These are phyloP conservation scores for Anodontia alba DNA, from an alignment of 2,888 invertebrate species.

Conservation along the genomic window DNA sequence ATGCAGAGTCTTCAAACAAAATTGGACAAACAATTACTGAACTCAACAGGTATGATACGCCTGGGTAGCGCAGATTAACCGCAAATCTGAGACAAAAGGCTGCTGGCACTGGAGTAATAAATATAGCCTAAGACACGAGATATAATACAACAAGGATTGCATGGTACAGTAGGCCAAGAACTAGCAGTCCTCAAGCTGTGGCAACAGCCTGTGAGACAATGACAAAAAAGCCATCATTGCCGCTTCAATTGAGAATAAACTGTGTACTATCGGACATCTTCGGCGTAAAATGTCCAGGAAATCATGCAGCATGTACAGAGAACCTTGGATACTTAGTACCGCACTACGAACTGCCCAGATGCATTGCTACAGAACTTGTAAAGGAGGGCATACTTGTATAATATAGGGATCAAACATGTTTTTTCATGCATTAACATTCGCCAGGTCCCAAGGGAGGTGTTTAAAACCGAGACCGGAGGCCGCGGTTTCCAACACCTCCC, in stretches of 20 bases:
- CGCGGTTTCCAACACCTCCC: too few relatives aligned
- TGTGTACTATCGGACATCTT: not conserved
- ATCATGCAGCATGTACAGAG: conserved; percentile 22
- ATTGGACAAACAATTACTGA: not conserved
- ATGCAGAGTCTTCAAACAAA: not conserved
- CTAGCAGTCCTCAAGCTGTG: not conserved
- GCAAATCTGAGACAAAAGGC: not conserved
- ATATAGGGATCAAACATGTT: too few relatives aligned
- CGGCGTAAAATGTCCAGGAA: conserved; percentile 1
- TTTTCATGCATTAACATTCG: too few relatives aligned
- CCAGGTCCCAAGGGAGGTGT: too few relatives aligned
- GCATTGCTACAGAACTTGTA: conserved; percentile 14
- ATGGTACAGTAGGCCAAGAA: conserved; percentile 17
- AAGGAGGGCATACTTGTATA: not conserved
- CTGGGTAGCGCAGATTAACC: not conserved
- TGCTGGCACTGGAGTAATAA: not conserved
- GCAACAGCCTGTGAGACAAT: conserved; percentile 27
- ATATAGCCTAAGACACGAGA: conserved; percentile 2
- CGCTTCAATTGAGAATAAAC: not conserved
- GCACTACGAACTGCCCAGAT: conserved; percentile 10
- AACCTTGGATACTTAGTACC: conserved; percentile 18
- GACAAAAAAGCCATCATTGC: not conserved
- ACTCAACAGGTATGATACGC: conserved; percentile 18
- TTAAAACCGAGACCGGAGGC: too few relatives aligned
- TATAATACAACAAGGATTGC: conserved; percentile 11